Base-by-base conservation (phyloP, 2,888 invertebrate genomes). In the Tiphia femorata region DNA sequence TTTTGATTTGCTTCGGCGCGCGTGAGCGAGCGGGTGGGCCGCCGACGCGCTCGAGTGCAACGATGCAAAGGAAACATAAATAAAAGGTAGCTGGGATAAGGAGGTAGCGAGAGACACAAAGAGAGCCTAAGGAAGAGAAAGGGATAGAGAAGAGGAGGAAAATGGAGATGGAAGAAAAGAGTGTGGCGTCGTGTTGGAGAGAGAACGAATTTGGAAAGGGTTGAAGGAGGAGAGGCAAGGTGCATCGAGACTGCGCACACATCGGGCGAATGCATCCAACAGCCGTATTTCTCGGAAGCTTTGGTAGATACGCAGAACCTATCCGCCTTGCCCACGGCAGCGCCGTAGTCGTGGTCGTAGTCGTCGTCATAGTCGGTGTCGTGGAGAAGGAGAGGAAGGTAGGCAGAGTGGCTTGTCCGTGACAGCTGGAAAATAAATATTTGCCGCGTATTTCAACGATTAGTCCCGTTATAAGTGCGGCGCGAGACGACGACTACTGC, bases 361-460 rank as follows among this genome's bases (percentile, higher is more conserved):
- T n/a, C n/a, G n/a, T n/a, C n/a, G n/a, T n/a, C n/a, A n/a, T n/a
- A n/a, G n/a, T n/a, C n/a, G n/a, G n/a, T n/a, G n/a, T n/a, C n/a
- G n/a, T n/a, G n/a, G n/a, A 53, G 47, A 35, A 42, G 46, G 41
- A 47, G 19, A 48, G 16, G 21, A 10, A 30, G 20, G 49, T 27
- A 35, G 23, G 30, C 60, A 52, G 62, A 62, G 63, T 65, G 64
- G 63, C 58, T 65, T 74, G 76, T 67, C 50, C 53, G 47, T 76
- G 76, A 76, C 76, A 77, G 76, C 54, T 68, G 57, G 58, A 64
- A 67, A 69, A 77, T 76, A 76, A 76, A 77, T 76, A 76, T 77
- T 76, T 76, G 76, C 70, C n/a, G 43, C 73, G 70, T 73, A 76
- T 77, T 74, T 74, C 69, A 76, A 69, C 69, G 77, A 77, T 76